Percentiles rank a stretch among this genome's conserved stretches.
Evolutionary conservation across 2,888 invertebrate species (phyloP).

Genomic region (Agonopterix subpropinquella): DNA sequence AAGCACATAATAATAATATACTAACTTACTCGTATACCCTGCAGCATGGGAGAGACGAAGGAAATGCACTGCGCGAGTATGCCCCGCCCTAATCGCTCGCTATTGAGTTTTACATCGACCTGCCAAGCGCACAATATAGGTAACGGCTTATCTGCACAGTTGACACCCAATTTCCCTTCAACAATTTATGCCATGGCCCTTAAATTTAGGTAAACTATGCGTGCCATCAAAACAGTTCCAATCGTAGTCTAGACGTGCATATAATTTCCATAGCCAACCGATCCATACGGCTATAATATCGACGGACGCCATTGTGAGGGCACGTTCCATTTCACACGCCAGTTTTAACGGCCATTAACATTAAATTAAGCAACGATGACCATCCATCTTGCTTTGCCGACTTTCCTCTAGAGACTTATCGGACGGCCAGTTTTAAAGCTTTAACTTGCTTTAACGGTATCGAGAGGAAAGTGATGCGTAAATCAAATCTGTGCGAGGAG

Average conservation of each 20-base stretch:
- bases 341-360: constrained; percentile 40
- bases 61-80: too few relatives aligned
- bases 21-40: too few relatives aligned
- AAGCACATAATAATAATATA: too few relatives aligned
- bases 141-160: not conserved
- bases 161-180: not conserved
- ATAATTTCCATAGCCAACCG: constrained; percentile 2
- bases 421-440: constrained; percentile 45
- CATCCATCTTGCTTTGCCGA: constrained; percentile 57
- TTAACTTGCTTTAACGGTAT: constrained; percentile 68
- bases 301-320: constrained; percentile 13
- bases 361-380: constrained; percentile 46
- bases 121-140: not conserved
- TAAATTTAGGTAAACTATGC: constrained; percentile 1
- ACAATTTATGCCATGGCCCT: not conserved
- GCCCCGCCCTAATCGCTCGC: too few relatives aligned
- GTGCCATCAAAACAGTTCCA: not conserved
- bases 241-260: not conserved
- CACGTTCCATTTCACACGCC: constrained; percentile 55
- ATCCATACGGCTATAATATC: not conserved
- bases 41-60: too few relatives aligned
- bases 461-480: constrained; percentile 61
- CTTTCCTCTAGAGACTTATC: constrained; percentile 45
- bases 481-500: constrained; percentile 39
- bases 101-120: too few relatives aligned